Evolutionary conservation across 2,888 invertebrate genomes (phyloP), one percentile per base, ranked within the genome.

Genomic region (Chloromyia formosa): DNA sequence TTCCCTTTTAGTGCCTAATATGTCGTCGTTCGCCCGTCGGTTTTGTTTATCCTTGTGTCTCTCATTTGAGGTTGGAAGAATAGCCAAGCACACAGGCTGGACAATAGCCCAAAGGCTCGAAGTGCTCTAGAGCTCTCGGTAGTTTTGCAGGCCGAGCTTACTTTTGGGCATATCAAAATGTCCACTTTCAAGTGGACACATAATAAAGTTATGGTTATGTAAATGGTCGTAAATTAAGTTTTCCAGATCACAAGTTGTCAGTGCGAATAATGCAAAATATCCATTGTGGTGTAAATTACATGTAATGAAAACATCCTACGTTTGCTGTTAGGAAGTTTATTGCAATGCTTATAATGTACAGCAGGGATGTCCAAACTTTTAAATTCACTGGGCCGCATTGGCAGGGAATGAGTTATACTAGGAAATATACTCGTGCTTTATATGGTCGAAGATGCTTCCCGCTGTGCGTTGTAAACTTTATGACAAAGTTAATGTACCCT

Each of bases 201-300:
- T 66, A 66, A 45, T 66, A 49, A 45, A 66, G 49, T 66, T 66
- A 45, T 66, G 66, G 42, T n/a, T 16, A 49, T 66, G 66, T 22
- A 45, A 45, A 45, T 49, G 66, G 49, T 49, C 66, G 42, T 66
- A 66, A 66, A 66, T 66, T 49, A 45, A 49, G 49, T 16, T 66
- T 22, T 45, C 27, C 20, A 23, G 45, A 66, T 66, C 23, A 7
- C 27, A 2, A 49, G 22, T 66, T 66, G 66, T 66, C 49, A 66
- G 14, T 18, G 49, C 20, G 14, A 66, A 66, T 66, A 66, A 66
- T 66, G 20, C 42, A 9, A 66, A 49, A n/a, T 27, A 10, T 66
- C 23, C 35, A 35, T 66, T 66, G 66, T 66, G 22, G 40, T 12
- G 45, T 42, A 66, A 42, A 45, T 49, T 66, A 45, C 45, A 22